phyloP scores from a whole-genome alignment of 92 coral and sea anemone genomes.

The Porites cylindrica region DNA sequence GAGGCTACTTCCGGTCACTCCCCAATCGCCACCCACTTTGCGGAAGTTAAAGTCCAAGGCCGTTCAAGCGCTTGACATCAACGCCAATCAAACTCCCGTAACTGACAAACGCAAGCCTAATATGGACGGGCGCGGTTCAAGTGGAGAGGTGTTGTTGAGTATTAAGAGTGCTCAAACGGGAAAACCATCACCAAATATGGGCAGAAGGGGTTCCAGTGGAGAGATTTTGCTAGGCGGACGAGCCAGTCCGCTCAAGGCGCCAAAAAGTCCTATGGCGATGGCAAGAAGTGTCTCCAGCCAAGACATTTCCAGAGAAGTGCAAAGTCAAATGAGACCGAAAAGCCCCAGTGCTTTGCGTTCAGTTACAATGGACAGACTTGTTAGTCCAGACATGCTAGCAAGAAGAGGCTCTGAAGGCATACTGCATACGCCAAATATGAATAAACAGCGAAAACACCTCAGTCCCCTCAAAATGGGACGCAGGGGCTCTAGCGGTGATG shows the following conservation, averaged over 20 bases:
- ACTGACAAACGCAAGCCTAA: constrained; percentile 27
- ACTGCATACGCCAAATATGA: not conserved
- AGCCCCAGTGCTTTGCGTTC: not conserved
- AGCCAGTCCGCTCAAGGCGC: constrained; percentile 13
- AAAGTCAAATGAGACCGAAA: not conserved
- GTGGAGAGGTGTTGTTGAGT: constrained; percentile 27
- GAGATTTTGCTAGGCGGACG: constrained; percentile 32
- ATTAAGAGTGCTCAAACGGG: not conserved
- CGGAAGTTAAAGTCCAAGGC: constrained; percentile 32
- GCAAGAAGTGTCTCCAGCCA: constrained; percentile 29
- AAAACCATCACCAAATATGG: constrained; percentile 37
- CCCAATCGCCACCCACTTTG: constrained; percentile 29
- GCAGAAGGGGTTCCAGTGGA: constrained; percentile 45
- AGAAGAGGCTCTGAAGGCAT: constrained; percentile 46
- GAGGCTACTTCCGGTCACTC: constrained; percentile 32
- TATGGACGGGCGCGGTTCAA: constrained; percentile 31
- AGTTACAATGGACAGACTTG: constrained; percentile 25
- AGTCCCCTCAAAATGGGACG: constrained; percentile 20
- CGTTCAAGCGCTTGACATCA: constrained; percentile 41
- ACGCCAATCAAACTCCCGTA: constrained; percentile 23
- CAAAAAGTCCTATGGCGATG: constrained; percentile 26
- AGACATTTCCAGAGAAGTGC: constrained; percentile 4
- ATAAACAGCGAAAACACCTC: not conserved
- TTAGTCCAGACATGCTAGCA: constrained; percentile 11
- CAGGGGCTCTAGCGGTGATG: constrained; percentile 47